Base-by-base conservation (phyloP, 1,140 invertebrate species). In the Nasonia giraulti region DNA sequence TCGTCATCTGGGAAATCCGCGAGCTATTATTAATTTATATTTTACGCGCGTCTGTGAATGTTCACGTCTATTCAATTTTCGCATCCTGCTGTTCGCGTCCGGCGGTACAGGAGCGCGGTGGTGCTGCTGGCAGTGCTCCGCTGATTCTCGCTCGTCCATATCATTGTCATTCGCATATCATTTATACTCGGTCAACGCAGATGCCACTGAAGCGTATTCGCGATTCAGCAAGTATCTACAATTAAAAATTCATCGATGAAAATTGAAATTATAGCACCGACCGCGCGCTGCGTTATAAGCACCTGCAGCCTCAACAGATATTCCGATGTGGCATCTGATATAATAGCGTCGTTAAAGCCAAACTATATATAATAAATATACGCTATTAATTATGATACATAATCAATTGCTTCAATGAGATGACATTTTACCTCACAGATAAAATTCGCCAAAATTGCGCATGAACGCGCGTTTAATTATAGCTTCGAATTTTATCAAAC, bases 101-200 rank as follows among this genome's bases (percentile, higher is more conserved):
- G 14, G 27, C 50, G 27, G 40, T 8, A 62, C n/a, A 14, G 1
- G 27, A 27, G 27, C 27, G 27, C 27, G 27, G 14, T 7, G 55
- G 17, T n/a, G 55, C 20, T 62, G 55, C 0, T 62, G 55, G 55
- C 20, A 62, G 17, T 62, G 55, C 50, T 66, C 8, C 27, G 23
- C 12, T 78, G 31, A 62, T 62, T 78, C 47, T 20, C 66, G 40
- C 55, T 68, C 66, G 66, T 31, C 20, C 77, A 31, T 79, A 50
- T 80, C 78, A 80, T 80, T 80, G 66, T 80, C 62, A 80, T 69
- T 80, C 78, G 66, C 66, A 80, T 80, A 69, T 80, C 78, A 80
- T 80, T 80, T 80, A 69, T 68, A 68, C 33, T 20, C n/a, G 23
- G 23, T 14, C 10, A 3, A 17, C 31, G 3, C 77, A 62, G 50